Evolutionary conservation across 2,888 invertebrate species (phyloP), one percentile per base, ranked within the genome.

Genomic region (Seira ritae): DNA sequence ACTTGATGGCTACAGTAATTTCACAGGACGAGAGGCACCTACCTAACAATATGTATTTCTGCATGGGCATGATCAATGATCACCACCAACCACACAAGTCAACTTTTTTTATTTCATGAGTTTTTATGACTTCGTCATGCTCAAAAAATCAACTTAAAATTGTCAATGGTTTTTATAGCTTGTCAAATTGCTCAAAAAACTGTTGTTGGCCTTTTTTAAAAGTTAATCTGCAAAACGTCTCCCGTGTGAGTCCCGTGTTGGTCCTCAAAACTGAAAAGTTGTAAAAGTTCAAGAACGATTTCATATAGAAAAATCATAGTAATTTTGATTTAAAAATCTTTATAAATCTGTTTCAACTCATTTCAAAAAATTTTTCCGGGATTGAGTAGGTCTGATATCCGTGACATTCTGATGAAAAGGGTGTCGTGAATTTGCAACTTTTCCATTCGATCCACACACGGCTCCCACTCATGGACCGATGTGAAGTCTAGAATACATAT

Each of bases 91-190:
- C 50, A 50, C 62, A 20, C 62, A 62, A 62, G 22, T 55, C 62
- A 62, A 62, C 20, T 62, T 20, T 12, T 31, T 31, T 31, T 31
- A 31, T 55, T 55, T 55, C 55, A 19, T 20, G 20, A 20, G 20
- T 3, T 62, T 62, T 62, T 62, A 62, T 62, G 62, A 22, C 62
- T 62, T 62, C 55, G 55, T 55, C 62, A 62, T 62, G 62, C 62
- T 62, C 22, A 12, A 3, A 62, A 20, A 20, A 22, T 20, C 62
- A 1, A 62, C 15, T 19, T 20, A 62, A 31, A 62, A 62, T 62
- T 62, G 62, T 20, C 62, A 62, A 62, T 62, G 62, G 19, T 62
- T 62, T 62, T 62, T 62, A 62, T 62, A 4, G 62, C 62, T 62
- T 62, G 20, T 62, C 62, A 62, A 62, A 62, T 62, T 62, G 62